Base-by-base conservation (phyloP, 1,140 invertebrate species). In the Macrobrachium nipponense region DNA sequence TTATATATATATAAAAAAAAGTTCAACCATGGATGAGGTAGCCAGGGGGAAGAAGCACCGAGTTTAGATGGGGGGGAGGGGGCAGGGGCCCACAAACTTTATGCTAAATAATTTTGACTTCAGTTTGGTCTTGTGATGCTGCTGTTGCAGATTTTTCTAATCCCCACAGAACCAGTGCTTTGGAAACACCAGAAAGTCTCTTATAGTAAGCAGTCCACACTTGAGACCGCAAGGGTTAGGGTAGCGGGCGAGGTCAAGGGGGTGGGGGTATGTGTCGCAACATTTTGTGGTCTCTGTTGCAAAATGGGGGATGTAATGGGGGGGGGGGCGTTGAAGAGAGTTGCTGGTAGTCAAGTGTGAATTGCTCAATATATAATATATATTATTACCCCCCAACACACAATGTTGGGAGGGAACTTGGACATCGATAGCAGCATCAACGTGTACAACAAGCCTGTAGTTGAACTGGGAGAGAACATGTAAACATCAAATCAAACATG, bases 401-500 rank as follows among this genome's bases (percentile, higher is more conserved):
- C 80, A 59, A 20, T 62, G 76, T 70, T 51, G 68, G 79, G 68
- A 61, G 66, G 79, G 76, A 87, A 51, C 51, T 51, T 87, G 79
- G 80, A 87, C 85, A 87, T 87, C 85, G 78, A 87, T 82, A 87
- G 85, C 85, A 78, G 81, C 85, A 87, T 87, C 79, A 87, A 87
- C 80, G 85, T 70, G 43, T 87, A 87, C 85, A 87, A 87, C 85
- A 87, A 87, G 85, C 85, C 79, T 87, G 85, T 87, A 87, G 78
- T 77, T 87, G 85, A 87, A 87, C 85, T 87, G 85, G 79, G 79
- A 87, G 79, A 87, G 85, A 87, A 87, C 85, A 87, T 81, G 85
- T 87, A 87, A 51, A 87, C 85, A 87, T 77, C 85, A 87, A 87
- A 87, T 87, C 79, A 87, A 87, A 87, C 85, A 87, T 82, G 85